Conservation (phyloP, 2,888 invertebrate species). For the Cheilosia vernalis region DNA sequence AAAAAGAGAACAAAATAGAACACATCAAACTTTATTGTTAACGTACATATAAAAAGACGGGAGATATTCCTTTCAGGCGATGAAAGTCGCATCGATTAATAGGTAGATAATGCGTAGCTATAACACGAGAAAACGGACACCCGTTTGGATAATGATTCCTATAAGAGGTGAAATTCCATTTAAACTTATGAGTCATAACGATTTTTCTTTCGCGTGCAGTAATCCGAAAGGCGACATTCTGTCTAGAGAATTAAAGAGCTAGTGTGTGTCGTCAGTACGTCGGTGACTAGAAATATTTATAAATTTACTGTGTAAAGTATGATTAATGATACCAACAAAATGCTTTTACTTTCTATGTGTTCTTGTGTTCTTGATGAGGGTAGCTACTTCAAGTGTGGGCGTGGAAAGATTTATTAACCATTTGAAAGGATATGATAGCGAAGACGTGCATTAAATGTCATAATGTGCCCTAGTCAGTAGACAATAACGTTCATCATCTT, state of each 20-base stretch:
- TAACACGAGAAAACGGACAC: conserved; percentile 15
- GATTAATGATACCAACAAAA: conserved; percentile 42
- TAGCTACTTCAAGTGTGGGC: background rate
- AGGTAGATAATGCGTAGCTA: too few species aligned
- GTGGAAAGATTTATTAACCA: conserved; percentile 45
- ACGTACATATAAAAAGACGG: background rate
- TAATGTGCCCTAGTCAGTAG: conserved; percentile 4
- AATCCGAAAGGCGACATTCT: background rate
- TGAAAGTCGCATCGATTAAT: too few species aligned
- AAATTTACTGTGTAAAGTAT: conserved; percentile 1
- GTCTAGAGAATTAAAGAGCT: conserved; percentile 17
- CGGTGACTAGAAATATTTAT: background rate
- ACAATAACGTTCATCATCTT: conserved; percentile 19
- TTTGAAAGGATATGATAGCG: conserved; percentile 45
- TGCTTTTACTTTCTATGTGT: background rate
- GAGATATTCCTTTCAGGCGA: background rate
- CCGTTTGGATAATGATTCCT: background rate
- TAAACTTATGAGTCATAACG: background rate
- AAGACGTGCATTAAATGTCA: conserved; percentile 16
- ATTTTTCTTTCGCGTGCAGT: background rate
- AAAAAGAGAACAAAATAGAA: conserved; percentile 29
- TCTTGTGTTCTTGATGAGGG: background rate
- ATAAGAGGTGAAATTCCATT: background rate
- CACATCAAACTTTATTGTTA: background rate
- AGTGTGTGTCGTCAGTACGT: conserved; percentile 23